Evolutionary conservation across 2,113 vertebrate genomes (phyloP).

Genomic region (Cyphomyrus plagiostoma): DNA sequence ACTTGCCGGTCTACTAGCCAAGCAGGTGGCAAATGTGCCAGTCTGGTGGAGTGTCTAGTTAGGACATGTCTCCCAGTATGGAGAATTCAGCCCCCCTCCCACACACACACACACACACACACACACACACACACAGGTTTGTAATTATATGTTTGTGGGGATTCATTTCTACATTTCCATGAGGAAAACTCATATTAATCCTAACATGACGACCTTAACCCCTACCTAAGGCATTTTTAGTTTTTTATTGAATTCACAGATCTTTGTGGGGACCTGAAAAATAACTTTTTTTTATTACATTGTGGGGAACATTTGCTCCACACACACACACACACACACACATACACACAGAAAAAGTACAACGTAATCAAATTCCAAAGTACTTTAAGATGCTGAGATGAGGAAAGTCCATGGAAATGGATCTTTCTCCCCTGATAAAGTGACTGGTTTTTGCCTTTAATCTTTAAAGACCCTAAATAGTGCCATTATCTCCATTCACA

Average conservation of each 20-base stretch:
- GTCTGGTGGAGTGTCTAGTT: neutral
- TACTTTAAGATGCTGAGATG: slow-evolving; percentile 18
- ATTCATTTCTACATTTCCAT: too few species aligned
- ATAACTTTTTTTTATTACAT: too few species aligned
- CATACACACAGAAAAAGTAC: neutral
- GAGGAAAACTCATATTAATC: too few species aligned
- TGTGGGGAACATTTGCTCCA: too few species aligned
- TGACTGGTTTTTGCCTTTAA: slow-evolving; percentile 36
- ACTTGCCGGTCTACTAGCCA: neutral
- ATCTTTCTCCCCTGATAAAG: slow-evolving; percentile 24
- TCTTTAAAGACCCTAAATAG: slow-evolving; percentile 39
- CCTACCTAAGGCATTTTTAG: too few species aligned
- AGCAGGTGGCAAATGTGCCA: neutral
- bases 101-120: neutral
- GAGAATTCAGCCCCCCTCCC: neutral
- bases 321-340: neutral
- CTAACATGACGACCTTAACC: too few species aligned
- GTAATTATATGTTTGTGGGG: too few species aligned
- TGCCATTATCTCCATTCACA: slow-evolving; percentile 42
- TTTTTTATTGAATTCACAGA: too few species aligned
- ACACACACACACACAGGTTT: neutral
- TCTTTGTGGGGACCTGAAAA: too few species aligned
- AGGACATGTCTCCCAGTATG: neutral
- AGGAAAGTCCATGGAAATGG: slow-evolving; percentile 20
- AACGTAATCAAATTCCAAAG: slow-evolving; percentile 16